Evolutionary conservation across 2,888 invertebrate genomes (phyloP).

Genomic region (Ophioninae sp.): DNA sequence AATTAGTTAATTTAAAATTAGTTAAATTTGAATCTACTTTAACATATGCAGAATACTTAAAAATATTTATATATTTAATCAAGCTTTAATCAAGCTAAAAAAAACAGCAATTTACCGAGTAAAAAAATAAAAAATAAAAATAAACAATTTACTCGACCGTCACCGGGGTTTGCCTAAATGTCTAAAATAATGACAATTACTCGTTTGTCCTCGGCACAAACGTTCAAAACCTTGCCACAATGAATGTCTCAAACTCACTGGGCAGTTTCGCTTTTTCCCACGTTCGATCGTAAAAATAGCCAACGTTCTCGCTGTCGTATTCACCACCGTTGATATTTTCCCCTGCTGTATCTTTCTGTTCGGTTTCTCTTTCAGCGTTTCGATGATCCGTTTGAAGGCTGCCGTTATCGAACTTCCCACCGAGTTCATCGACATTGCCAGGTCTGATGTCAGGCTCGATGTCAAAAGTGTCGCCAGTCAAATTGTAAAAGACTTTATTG

Average conservation of each 20-base stretch:
- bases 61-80: no score
- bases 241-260: slow-evolving; percentile 58
- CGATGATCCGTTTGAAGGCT: slow-evolving; percentile 54
- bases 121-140: no score
- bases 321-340: slow-evolving; percentile 53
- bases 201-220: not conserved
- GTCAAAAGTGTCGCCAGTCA: slow-evolving; percentile 82
- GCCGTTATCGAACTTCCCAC: slow-evolving; percentile 58
- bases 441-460: slow-evolving; percentile 73
- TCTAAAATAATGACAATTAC: not conserved
- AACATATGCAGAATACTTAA: no score
- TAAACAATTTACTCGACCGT: no score
- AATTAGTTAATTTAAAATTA: no score
- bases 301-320: slow-evolving; percentile 78
- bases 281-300: slow-evolving; percentile 81
- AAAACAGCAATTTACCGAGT: no score
- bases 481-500: slow-evolving; percentile 77
- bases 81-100: no score
- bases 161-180: no score
- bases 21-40: no score
- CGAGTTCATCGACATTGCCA: slow-evolving; percentile 58
- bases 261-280: slow-evolving; percentile 74
- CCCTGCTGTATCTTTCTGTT: slow-evolving; percentile 59
- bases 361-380: slow-evolving; percentile 53
- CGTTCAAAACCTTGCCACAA: not conserved